Evolutionary conservation across 1,140 invertebrate species (phyloP).

Genomic region (Protaetia brevitarsis): DNA sequence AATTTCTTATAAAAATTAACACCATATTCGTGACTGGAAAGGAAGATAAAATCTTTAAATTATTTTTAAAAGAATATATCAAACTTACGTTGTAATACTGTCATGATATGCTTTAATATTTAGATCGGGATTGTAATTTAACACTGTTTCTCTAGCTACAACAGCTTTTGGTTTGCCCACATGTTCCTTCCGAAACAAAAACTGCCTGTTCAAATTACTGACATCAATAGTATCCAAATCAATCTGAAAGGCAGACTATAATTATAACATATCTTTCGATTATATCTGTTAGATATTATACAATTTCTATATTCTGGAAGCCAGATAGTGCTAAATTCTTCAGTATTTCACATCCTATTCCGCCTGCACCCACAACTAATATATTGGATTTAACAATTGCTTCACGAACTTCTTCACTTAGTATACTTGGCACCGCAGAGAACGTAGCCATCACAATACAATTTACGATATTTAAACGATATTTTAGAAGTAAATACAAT

Average conservation of each 20-base stretch:
- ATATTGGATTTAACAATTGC: constrained; percentile 40
- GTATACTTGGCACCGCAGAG: constrained; percentile 22
- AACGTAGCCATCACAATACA: constrained; percentile 18
- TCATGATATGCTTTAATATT: constrained; percentile 90
- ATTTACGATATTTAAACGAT: background rate
- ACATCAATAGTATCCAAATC: constrained; percentile 99
- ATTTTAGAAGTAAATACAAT: background rate
- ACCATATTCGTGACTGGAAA: constrained; percentile 82
- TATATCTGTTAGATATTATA: constrained; percentile 57
- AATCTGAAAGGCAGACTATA: constrained; percentile 63
- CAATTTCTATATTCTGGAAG: constrained; percentile 91
- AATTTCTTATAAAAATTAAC: constrained; percentile 92
- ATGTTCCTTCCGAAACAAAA: constrained; percentile 96
- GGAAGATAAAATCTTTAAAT: constrained; percentile 31
- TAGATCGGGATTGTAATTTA: constrained; percentile 84
- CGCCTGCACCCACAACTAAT: constrained; percentile 96
- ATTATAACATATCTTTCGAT: background rate
- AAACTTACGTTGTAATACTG: constrained; percentile 82
- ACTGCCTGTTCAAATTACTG: constrained; percentile 98
- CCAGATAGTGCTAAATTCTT: constrained; percentile 96
- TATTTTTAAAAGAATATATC: constrained; percentile 25
- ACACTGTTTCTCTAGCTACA: constrained; percentile 84
- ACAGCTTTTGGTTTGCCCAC: constrained; percentile 94
- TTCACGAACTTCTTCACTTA: constrained; percentile 29
- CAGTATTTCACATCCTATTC: constrained; percentile 97